Conservation (phyloP, 1,140 invertebrate genomes). For the Drosophila lowei region DNA sequence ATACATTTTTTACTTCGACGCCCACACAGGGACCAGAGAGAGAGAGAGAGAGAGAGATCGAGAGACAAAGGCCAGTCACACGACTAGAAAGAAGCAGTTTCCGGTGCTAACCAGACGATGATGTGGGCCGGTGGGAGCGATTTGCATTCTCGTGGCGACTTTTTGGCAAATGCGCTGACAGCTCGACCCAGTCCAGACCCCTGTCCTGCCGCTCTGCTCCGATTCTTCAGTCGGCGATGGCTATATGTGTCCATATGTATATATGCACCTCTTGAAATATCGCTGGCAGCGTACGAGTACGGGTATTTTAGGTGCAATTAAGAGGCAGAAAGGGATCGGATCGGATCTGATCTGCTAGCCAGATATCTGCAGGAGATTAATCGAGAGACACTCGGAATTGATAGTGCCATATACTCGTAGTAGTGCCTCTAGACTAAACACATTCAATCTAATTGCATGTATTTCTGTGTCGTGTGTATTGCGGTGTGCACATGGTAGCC, state of each 20-base stretch:
- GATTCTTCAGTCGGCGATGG: neutral
- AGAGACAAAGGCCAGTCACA: conserved; percentile 57
- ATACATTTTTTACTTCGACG: conserved; percentile 40
- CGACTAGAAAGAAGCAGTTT: conserved; percentile 49
- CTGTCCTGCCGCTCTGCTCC: conserved; percentile 27
- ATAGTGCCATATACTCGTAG: conserved; percentile 3
- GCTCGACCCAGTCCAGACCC: conserved; percentile 36
- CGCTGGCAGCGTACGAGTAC: conserved; percentile 42
- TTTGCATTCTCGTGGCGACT: conserved; percentile 27
- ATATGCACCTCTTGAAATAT: conserved; percentile 46
- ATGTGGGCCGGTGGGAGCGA: conserved; percentile 41
- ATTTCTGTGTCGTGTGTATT: too few relatives aligned
- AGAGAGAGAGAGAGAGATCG: neutral
- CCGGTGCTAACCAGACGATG: conserved; percentile 45
- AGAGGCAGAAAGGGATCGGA: conserved; percentile 45
- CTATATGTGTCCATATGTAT: conserved; percentile 3
- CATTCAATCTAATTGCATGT: too few relatives aligned
- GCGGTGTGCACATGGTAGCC: too few relatives aligned
- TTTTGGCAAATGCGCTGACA: conserved; percentile 52
- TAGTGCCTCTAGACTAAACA: conserved; percentile 14
- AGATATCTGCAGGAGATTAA: conserved; percentile 62
- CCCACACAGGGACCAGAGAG: conserved; percentile 15
- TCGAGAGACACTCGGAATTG: conserved; percentile 58
- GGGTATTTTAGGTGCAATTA: conserved; percentile 71
- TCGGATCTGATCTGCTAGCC: too few relatives aligned